Percentiles rank a stretch among this genome's conserved stretches.
These are phyloP conservation scores for Bettongia penicillata DNA, from an alignment of 2,113 vertebrate genomes.

Conservation along the genomic window DNA sequence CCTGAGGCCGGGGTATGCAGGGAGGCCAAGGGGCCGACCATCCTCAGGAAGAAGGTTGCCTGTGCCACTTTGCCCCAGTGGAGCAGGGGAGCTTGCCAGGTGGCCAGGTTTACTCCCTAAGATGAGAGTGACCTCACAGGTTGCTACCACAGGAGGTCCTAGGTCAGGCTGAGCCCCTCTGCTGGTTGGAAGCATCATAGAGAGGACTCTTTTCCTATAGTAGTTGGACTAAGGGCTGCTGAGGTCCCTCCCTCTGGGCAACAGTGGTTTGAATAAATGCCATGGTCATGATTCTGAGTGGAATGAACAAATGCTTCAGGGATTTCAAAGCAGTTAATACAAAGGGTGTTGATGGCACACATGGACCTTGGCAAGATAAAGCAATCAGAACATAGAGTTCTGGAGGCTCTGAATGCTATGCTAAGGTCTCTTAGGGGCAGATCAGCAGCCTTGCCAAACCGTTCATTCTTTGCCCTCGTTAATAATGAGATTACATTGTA, in stretches of 20 bases:
- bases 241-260: not conserved
- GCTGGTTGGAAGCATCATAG: too few relatives aligned
- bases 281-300: slow-evolving; percentile 56
- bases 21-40: slow-evolving; percentile 58
- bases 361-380: not conserved
- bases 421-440: not conserved
- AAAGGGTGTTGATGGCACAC: not conserved
- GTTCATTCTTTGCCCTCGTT: too few relatives aligned
- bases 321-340: slow-evolving; percentile 62
- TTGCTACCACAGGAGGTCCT: too few relatives aligned
- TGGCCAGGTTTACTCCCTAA: too few relatives aligned
- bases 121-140: too few relatives aligned
- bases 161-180: too few relatives aligned
- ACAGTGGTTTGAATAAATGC: slow-evolving; percentile 69
- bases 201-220: too few relatives aligned
- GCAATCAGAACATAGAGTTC: too few relatives aligned
- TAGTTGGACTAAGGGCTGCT: too few relatives aligned
- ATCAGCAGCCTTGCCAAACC: too few relatives aligned
- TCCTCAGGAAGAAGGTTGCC: not conserved
- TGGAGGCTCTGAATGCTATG: not conserved
- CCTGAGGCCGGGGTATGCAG: not conserved
- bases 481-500: not conserved
- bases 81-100: too few relatives aligned
- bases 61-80: too few relatives aligned
- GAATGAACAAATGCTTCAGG: slow-evolving; percentile 54